These are phyloP conservation scores for Drosophila funebris DNA, from an alignment of 1,140 invertebrate species.

Conservation along the genomic window DNA sequence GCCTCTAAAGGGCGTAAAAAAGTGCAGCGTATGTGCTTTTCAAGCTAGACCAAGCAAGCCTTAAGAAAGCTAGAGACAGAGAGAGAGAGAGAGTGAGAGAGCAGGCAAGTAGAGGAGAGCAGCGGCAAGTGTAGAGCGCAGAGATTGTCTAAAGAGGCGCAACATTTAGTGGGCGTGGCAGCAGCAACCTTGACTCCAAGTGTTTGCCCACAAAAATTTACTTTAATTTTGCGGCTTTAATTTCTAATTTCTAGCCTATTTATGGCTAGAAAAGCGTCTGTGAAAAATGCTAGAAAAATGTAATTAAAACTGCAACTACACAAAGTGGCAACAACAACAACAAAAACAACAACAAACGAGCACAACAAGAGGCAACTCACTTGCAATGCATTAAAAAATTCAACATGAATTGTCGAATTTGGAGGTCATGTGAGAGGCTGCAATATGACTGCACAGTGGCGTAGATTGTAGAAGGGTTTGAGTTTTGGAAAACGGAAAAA, in stretches of 20 bases:
- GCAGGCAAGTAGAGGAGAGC: not conserved
- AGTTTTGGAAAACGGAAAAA: not conserved
- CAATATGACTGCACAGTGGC: not conserved
- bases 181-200: slow-evolving; percentile 41
- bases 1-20: slow-evolving; percentile 37
- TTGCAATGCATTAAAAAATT: slow-evolving; percentile 61
- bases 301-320: slow-evolving; percentile 67
- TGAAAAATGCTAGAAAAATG: slow-evolving; percentile 55
- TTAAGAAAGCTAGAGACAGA: not conserved
- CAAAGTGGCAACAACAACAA: slow-evolving; percentile 9
- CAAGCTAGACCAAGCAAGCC: not conserved
- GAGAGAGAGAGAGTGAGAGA: not conserved
- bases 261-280: slow-evolving; percentile 24
- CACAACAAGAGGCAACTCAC: slow-evolving; percentile 39
- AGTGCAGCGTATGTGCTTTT: slow-evolving; percentile 52
- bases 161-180: not conserved
- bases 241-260: slow-evolving; percentile 18
- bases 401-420: slow-evolving; percentile 70
- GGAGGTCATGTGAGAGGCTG: slow-evolving; percentile 48
- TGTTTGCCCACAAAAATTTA: not conserved
- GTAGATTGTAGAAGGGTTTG: not conserved
- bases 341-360: slow-evolving; percentile 16
- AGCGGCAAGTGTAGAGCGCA: too few relatives aligned
- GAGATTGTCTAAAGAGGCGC: not conserved
- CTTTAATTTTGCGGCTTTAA: slow-evolving; percentile 24